Base-by-base conservation (phyloP, 2,797 vertebrate species). In the Cuniculus paca region DNA sequence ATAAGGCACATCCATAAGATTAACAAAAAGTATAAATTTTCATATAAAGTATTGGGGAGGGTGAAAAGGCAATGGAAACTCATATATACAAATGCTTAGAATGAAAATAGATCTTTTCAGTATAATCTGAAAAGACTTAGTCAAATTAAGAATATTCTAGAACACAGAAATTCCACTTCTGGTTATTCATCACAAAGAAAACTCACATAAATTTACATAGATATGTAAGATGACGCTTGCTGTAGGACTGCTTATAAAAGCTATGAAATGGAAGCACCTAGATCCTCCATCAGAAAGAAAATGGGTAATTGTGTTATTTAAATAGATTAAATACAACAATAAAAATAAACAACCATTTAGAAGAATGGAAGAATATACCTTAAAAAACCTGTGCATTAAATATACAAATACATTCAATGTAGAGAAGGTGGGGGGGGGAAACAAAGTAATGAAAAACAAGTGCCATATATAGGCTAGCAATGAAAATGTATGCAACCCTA, bases 311-410 rank as follows among this genome's bases (percentile, higher is more conserved):
- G 5, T n/a, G 4, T 42, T 36, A 42, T 28, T 34, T 81, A 93
- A 93, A 60, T 56, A 65, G 65, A 86, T 86, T 68, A 96, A 88
- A 95, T 68, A 54, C 26, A 81, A 39, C 2, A 26, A 19, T 56
- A 24, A 50, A 72, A 77, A 74, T 22, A 54, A 92, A 52, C 48
- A 72, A 92, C 34, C 68, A 94, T 31, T 87, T 83, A 72, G 26
- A 31, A 79, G 75, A 75, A 17, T 54, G 24, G 8, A 88, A 90
- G 36, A 81, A 36, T 14, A 68, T 28, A 60, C 9, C 17, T 58
- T 74, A 70, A 88, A 50, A 52, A 78, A 28, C 58, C 0, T 26
- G 56, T 74, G 2, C n/a, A 84, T 80, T 83, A 80, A 95, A 92
- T 70, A 52, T 4, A 19, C 7, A 75, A 17, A 5, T 28, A 34